Evolutionary conservation across 2,797 vertebrate genomes (phyloP).

Genomic region (Myoxocephalus aenaeus): DNA sequence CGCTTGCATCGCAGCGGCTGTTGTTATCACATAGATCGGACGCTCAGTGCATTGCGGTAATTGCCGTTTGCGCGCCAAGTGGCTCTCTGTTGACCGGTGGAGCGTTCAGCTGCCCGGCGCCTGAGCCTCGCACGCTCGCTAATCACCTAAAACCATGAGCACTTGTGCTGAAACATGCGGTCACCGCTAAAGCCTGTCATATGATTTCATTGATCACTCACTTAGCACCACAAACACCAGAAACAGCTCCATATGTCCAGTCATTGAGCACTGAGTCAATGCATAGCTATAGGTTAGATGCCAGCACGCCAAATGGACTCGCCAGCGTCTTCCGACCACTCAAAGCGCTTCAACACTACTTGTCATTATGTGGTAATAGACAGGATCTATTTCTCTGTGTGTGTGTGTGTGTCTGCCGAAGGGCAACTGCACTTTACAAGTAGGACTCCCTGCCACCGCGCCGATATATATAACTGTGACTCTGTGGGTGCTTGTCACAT

Average conservation of each 20-base stretch:
- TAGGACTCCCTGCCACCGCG: neutral
- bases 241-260: neutral
- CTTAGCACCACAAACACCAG: neutral
- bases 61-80: constrained; percentile 1
- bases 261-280: neutral
- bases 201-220: neutral
- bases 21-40: neutral
- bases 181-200: neutral
- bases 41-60: constrained; percentile 17
- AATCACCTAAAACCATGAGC: neutral
- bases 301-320: too few relatives aligned
- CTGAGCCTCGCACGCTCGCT: constrained; percentile 18
- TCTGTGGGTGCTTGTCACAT: constrained; percentile 6
- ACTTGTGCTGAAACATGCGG: neutral
- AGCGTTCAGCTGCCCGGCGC: constrained; percentile 24
- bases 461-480: neutral
- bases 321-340: too few relatives aligned
- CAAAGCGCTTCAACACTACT: too few relatives aligned
- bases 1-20: neutral
- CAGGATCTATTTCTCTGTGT: neutral
- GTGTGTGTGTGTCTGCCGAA: neutral
- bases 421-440: neutral
- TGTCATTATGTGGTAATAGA: neutral
- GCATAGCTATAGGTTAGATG: too few relatives aligned
- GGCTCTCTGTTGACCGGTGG: constrained; percentile 18